Percentiles rank a stretch among this genome's conserved stretches.
Evolutionary conservation across 2,113 vertebrate genomes (phyloP).

Genomic region (Typhlomys cinereus): DNA sequence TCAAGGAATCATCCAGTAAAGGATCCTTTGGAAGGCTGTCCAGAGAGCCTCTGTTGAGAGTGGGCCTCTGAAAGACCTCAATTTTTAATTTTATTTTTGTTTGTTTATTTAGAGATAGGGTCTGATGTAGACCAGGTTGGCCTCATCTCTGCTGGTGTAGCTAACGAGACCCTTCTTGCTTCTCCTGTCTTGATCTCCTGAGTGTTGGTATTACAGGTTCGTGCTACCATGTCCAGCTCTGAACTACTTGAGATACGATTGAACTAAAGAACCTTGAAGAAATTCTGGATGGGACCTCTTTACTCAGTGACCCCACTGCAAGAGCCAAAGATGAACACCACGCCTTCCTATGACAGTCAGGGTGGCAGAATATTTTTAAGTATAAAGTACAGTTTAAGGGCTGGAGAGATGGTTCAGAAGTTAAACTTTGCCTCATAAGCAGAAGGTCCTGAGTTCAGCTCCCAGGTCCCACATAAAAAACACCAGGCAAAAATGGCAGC

Average conservation of each 20-base stretch:
- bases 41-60: not conserved
- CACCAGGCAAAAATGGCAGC: too few relatives aligned
- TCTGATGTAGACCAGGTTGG: not conserved
- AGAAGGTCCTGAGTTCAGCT: too few relatives aligned
- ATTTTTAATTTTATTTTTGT: not conserved
- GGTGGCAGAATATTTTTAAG: slow-evolving; percentile 7
- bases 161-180: not conserved
- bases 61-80: not conserved
- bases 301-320: not conserved
- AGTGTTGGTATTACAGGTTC: not conserved
- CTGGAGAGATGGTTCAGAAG: too few relatives aligned
- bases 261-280: not conserved
- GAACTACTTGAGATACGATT: not conserved
- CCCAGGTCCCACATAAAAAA: too few relatives aligned
- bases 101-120: not conserved
- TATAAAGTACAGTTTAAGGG: not conserved
- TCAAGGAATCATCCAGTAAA: not conserved
- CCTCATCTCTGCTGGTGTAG: not conserved
- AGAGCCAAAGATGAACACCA: not conserved
- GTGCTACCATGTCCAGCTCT: not conserved
- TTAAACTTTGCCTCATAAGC: too few relatives aligned
- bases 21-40: not conserved
- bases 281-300: not conserved
- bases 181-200: not conserved
- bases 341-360: not conserved